Conservation (phyloP, 2,797 vertebrate genomes). For the Hydrocynus forskahlii region DNA sequence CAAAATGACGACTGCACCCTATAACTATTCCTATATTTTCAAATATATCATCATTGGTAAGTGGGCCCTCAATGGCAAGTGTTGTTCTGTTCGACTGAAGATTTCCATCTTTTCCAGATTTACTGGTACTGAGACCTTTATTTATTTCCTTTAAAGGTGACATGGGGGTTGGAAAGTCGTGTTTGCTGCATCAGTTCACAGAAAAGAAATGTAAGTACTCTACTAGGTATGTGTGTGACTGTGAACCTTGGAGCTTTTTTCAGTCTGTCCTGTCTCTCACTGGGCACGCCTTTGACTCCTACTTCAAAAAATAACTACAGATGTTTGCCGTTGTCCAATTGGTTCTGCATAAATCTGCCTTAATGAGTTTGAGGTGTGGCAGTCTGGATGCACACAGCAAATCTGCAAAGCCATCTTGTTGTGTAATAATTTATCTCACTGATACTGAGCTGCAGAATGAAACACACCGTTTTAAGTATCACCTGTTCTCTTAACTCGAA, state of each 20-base stretch:
- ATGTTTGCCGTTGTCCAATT: too few species aligned
- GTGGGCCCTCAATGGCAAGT: constrained; percentile 58
- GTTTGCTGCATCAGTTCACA: constrained; percentile 96
- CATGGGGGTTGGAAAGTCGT: constrained; percentile 98
- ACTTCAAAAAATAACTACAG: background rate
- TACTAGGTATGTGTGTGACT: background rate
- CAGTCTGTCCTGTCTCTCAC: background rate
- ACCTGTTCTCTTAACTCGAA: background rate
- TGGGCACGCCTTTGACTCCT: background rate
- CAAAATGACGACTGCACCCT: constrained; percentile 96
- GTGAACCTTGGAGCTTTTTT: background rate
- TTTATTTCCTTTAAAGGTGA: constrained; percentile 82
- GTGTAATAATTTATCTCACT: background rate
- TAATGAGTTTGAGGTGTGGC: background rate
- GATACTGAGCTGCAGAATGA: background rate
- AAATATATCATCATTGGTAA: constrained; percentile 99
- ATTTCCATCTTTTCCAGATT: background rate
- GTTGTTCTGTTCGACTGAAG: background rate
- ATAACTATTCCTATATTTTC: constrained; percentile 99
- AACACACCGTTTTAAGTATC: background rate
- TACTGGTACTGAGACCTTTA: background rate
- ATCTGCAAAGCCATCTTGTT: background rate
- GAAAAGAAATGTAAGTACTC: constrained; percentile 96
- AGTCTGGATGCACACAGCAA: background rate
- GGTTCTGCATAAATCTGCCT: too few species aligned